Base-by-base conservation (phyloP, 2,797 vertebrate genomes). In the Karalla daura region DNA sequence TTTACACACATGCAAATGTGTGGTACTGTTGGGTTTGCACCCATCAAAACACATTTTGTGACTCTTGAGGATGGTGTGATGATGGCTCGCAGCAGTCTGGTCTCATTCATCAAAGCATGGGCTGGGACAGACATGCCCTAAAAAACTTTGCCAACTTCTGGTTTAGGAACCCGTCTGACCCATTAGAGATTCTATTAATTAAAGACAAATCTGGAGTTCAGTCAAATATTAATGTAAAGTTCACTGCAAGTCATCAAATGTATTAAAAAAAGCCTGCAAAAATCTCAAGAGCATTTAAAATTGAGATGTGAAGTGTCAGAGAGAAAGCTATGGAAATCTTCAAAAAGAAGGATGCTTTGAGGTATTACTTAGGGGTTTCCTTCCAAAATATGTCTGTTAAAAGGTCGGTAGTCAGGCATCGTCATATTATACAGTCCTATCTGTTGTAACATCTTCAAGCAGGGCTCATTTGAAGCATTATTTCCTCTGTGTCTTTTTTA, bases 161-260 rank as follows among this genome's bases (percentile, higher is more conserved):
- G 10, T 45, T 63, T 47, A 30, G 41, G 12, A 1, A 17, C 39
- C 50, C 20, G 20, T 14, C 23, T 54, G 36, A 59, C 11, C 62
- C 61, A 45, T 77, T 68, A 60, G 41, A 45, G 39, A 32, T 45
- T 63, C 40, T 17, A 15, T 24, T 33, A 53, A 58, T 66, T 62
- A 70, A 68, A 66, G 52, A 68, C 54, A 72, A 53, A 73, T 58
- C 58, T 4, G 12, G 41, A 37, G 53, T 11, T 49, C 2, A 12
- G 24, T 83, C 12, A 70, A 79, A 80, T 45, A 75, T 77, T 77
- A 30, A 74, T 68, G 18, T 28, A 17, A 37, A 44, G 55, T 72
- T 64, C 50, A 45, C 36, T 50, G 33, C n/a, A 3, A 36, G 39
- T 58, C 58, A 70, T 64, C 35, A 45, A 30, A 40, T 51, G 36